Conservation (phyloP, 2,888 invertebrate genomes). For the Noctuana brunneofusca region DNA sequence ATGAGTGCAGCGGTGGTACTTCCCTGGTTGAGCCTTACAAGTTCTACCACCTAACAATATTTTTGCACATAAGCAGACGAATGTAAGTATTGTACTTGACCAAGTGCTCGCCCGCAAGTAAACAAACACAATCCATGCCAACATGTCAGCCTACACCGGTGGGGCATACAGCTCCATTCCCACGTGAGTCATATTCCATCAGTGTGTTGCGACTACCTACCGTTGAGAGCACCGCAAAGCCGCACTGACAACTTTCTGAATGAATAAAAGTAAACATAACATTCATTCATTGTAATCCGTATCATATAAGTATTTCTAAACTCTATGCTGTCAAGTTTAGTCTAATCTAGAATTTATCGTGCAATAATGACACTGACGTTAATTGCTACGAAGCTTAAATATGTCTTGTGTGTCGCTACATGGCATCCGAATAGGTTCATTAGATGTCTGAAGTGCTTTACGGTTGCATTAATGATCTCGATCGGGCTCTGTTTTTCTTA, state of each 20-base stretch:
- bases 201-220: neutral
- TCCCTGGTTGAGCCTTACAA: no score
- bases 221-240: neutral
- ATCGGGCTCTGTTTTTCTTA: slow-evolving; percentile 15
- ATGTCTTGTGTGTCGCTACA: slow-evolving; percentile 13
- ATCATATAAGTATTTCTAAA: neutral
- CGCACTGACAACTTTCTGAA: neutral
- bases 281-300: neutral
- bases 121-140: slow-evolving; percentile 15
- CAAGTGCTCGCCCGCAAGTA: slow-evolving; percentile 2
- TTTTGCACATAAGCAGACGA: no score
- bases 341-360: slow-evolving; percentile 18
- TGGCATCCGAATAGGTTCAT: slow-evolving; percentile 29
- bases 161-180: slow-evolving; percentile 3
- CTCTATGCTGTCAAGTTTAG: no score
- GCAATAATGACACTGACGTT: slow-evolving; percentile 28
- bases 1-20: no score
- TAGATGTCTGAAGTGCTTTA: slow-evolving; percentile 24
- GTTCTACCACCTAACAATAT: no score
- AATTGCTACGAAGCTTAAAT: slow-evolving; percentile 23
- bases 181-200: neutral
- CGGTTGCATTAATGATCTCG: slow-evolving; percentile 26
- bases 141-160: slow-evolving; percentile 19
- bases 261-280: neutral
- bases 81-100: slow-evolving; percentile 13